Evolutionary conservation across 2,113 vertebrate genomes (phyloP), one percentile per base, ranked within the genome.

Genomic region (Ophthalmolycus amberensis): DNA sequence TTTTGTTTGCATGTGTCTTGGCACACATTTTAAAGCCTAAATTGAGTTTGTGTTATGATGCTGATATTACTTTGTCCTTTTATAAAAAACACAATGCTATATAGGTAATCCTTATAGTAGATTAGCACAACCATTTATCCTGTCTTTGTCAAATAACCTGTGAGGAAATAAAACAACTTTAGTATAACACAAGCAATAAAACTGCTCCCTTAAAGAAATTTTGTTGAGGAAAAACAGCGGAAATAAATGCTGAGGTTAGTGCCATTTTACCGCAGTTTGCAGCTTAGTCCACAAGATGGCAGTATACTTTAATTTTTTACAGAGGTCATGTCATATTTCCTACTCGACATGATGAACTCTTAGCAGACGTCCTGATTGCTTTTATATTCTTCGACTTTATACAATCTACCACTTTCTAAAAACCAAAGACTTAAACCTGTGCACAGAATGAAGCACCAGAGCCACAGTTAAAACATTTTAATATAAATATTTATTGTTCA

Each of bases 211-310:
- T 16, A 12, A 34, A 14, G 40, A 29, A 9, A 38, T 15, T 37
- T 12, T 18, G 32, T 71, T 71, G 20, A 10, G 32, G 4, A 9
- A 32, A 52, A 34, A 9, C 6, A 15, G 15, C 7, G 59, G n/a
- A 22, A 20, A 12, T 2, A 27, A 40, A 54, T 29, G 10, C 34
- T 3, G 1, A 15, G 16, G 9, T 42, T 32, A 42, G 18, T 50
- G 22, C 2, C 22, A 10, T 62, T 37, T 63, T 18, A 5, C 3
- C 59, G 80, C 46, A 69, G 12, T 85, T 79, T 42, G 1, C 25
- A 29, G 3, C 0, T 0, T 37, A 0, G 6, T 16, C 88, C 88
- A 86, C 80, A 29, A 54, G 91, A 37, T 63, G 72, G 78, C 34
- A 65, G 70, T 40, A 56, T 71, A 10, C 6, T 7, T 27, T 42